Conservation (phyloP, 2,113 vertebrate genomes). For the Diphyllodes magnificus region DNA sequence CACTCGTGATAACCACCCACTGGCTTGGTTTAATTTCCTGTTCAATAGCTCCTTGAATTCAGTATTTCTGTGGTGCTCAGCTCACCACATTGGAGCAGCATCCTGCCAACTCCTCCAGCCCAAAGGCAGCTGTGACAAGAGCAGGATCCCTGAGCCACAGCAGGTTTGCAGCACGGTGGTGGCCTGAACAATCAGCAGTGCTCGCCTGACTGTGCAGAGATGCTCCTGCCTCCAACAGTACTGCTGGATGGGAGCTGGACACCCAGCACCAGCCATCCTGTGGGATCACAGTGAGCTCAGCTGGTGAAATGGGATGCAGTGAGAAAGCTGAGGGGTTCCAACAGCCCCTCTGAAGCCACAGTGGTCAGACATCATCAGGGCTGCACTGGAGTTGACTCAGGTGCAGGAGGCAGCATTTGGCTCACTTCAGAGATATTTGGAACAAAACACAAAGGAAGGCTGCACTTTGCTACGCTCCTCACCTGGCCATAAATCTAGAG, state of each 20-base stretch:
- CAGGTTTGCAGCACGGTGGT: neutral
- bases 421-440: fast-evolving
- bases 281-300: neutral
- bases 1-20: neutral
- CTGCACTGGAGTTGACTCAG: neutral
- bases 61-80: neutral
- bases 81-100: fast-evolving
- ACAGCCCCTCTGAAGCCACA: neutral
- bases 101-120: neutral
- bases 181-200: neutral
- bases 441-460: fast-evolving
- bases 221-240: fast-evolving
- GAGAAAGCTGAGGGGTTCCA: neutral
- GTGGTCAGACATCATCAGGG: neutral
- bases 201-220: neutral
- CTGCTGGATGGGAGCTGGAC: fast-evolving
- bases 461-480: neutral
- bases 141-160: neutral
- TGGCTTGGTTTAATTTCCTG: neutral
- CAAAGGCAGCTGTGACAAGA: neutral
- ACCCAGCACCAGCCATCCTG: neutral
- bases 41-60: neutral
- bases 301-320: fast-evolving
- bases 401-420: neutral
- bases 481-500: fast-evolving